Evolutionary conservation across 2,888 invertebrate genomes (phyloP).

Genomic region (Leptinotarsa haldemani): DNA sequence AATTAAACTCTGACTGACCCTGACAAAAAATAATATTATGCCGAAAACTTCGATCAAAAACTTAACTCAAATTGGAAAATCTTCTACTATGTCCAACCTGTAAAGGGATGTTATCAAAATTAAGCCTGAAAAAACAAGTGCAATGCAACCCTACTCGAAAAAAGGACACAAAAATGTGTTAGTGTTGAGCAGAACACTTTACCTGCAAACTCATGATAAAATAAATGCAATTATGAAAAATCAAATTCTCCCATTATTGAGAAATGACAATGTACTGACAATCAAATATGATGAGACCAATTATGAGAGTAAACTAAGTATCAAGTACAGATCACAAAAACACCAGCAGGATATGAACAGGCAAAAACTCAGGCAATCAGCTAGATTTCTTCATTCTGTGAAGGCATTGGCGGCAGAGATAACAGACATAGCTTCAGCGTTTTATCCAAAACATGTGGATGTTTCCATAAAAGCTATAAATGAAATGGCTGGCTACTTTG

Average conservation of each 20-base stretch:
- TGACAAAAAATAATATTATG: too few species aligned
- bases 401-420: constrained; percentile 31
- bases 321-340: too few species aligned
- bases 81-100: constrained; percentile 20
- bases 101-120: constrained; percentile 18
- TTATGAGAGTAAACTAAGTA: too few species aligned
- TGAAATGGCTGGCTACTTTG: constrained; percentile 35
- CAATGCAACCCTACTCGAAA: constrained; percentile 21
- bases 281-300: too few species aligned
- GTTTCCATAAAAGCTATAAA: constrained; percentile 38
- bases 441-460: constrained; percentile 42
- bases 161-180: constrained; percentile 30
- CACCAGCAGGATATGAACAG: too few species aligned
- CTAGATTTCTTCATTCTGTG: constrained; percentile 38
- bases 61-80: constrained; percentile 21
- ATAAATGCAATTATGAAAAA: too few species aligned
- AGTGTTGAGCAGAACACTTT: too few species aligned
- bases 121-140: constrained; percentile 9
- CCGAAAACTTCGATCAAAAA: constrained; percentile 7
- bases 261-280: too few species aligned
- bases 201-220: too few species aligned
- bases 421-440: constrained; percentile 45
- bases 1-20: too few species aligned
- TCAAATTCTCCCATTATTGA: too few species aligned
- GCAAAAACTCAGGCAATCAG: constrained; percentile 43